Base-by-base conservation (phyloP, 2,888 invertebrate species). In the Tetheella fluctuosa region DNA sequence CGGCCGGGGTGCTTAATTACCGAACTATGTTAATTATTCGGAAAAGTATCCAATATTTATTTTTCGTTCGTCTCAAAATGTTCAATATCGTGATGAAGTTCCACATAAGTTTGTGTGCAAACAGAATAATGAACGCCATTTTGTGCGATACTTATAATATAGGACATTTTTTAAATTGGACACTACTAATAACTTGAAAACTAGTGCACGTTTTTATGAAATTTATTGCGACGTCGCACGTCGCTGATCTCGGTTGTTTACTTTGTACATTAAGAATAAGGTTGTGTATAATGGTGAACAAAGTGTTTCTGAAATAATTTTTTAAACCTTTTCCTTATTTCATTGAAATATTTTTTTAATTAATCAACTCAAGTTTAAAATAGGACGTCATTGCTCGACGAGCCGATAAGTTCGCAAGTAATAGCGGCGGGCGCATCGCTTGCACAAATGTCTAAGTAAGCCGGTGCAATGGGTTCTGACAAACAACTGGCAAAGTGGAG, bases 401-500 rank as follows among this genome's bases (percentile, higher is more conserved):
- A 42, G 20, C 7, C 20, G 17, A 48, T 48, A 48, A 48, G 20
- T 48, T 48, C 5, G 48, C 20, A 17, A 48, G 20, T 48, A 20
- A 48, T 42, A 42, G 10, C 6, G 7, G 42, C 3, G 10, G n/a
- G 48, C 20, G 48, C 48, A 48, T 48, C 17, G 20, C 10, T 10
- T 20, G 10, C 17, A 20, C 48, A 17, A 20, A 48, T 20, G 1
- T 20, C 20, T 20, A 48, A 48, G 20, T 48, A 42, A 42, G 42
- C 15, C 20, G n/a, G 48, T 10, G 20, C 48, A 17, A 20, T 48
- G 17, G 1, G 48, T 48, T 48, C 48, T 20, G 20, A 7, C 48
- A 48, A 48, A 48, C 48, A 48, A 48, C 48, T 48, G 20, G 10
- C 48, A 48, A 48, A 39, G n/a, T 39, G 48, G 48, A 48, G 48